Evolutionary conservation across 2,888 invertebrate genomes (phyloP).

Genomic region (Chrysodeixis includens): DNA sequence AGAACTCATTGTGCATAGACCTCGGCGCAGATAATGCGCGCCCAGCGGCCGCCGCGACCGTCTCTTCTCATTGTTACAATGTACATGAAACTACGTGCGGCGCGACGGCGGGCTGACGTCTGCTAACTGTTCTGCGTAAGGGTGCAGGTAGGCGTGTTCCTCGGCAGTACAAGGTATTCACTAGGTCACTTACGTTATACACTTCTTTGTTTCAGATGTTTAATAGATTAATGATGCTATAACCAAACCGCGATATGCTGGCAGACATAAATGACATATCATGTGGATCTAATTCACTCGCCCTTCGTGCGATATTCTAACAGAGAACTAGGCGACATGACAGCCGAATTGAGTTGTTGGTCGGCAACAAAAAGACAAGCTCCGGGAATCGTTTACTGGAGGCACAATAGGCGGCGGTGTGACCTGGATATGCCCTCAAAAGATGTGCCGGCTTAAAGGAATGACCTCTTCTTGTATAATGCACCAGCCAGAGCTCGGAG

Average conservation of each 20-base stretch:
- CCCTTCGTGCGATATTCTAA: too few species aligned
- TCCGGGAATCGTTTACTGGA: constrained; percentile 40
- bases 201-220: too few species aligned
- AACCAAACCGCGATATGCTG: too few species aligned
- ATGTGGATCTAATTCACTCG: too few species aligned
- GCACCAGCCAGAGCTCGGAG: constrained; percentile 20
- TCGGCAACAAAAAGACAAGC: constrained; percentile 48
- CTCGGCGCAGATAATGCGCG: constrained; percentile 10
- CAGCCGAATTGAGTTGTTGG: neutral
- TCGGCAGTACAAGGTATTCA: too few species aligned
- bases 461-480: constrained; percentile 53
- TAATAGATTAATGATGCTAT: too few species aligned
- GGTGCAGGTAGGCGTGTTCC: too few species aligned
- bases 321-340: neutral
- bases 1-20: neutral
- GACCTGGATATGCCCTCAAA: constrained; percentile 58
- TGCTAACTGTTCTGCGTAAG: neutral
- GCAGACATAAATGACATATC: too few species aligned
- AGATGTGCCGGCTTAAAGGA: constrained; percentile 53
- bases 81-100: neutral
- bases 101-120: neutral
- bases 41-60: neutral
- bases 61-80: neutral
- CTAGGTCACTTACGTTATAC: too few species aligned
- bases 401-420: constrained; percentile 42